These are phyloP conservation scores for Drosophila orena DNA, from an alignment of 1,140 invertebrate species.

Conservation along the genomic window DNA sequence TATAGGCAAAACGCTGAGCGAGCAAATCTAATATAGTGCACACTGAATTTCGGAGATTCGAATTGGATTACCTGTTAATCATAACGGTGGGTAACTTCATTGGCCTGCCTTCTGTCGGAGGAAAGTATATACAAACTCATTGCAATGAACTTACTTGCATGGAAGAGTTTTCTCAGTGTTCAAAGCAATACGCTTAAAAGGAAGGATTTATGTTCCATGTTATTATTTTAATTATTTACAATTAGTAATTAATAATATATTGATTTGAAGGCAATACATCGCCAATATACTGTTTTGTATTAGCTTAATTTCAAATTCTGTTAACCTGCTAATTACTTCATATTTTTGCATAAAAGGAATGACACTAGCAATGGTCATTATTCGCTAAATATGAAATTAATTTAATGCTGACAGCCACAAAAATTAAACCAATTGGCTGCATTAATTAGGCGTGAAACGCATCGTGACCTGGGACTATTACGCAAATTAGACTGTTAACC, in stretches of 20 bases:
- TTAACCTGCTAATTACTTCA: slow-evolving; percentile 24
- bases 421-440: slow-evolving; percentile 68
- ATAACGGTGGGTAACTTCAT: not conserved
- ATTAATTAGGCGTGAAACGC: slow-evolving; percentile 66
- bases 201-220: no score
- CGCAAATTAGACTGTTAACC: slow-evolving; percentile 54
- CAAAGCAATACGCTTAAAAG: no score
- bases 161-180: no score
- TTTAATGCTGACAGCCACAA: slow-evolving; percentile 70
- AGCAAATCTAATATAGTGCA: slow-evolving; percentile 1
- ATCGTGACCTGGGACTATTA: slow-evolving; percentile 40
- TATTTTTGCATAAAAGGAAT: slow-evolving; percentile 8
- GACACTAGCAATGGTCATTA: slow-evolving; percentile 27
- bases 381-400: slow-evolving; percentile 38
- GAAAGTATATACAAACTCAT: not conserved
- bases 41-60: not conserved
- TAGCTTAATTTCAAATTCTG: slow-evolving; percentile 2
- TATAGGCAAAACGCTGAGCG: not conserved
- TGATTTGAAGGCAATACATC: no score
- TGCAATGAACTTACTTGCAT: no score
- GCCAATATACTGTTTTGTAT: not conserved
- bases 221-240: no score
- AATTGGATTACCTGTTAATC: not conserved
- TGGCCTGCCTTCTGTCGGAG: not conserved
- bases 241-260: no score